Base-by-base conservation (phyloP, 2,888 invertebrate species). In the Ypsolopha scabrella region DNA sequence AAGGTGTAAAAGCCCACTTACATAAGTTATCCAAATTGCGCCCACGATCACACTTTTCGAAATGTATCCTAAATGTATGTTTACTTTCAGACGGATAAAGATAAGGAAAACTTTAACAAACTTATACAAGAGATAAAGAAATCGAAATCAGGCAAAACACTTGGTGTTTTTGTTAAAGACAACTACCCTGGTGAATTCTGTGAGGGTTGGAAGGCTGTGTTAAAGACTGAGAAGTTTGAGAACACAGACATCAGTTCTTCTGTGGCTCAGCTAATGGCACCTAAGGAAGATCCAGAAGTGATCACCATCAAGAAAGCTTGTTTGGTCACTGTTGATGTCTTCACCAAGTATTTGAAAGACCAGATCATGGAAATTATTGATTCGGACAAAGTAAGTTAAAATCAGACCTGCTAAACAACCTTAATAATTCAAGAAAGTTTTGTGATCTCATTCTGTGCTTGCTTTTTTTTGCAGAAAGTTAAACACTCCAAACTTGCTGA, bases 281-380 rank as follows among this genome's bases (percentile, higher is more conserved):
- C 95, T 0, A 99, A 99, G 80, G 99, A 99, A 76, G 98, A 98
- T 59, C 78, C 91, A 0, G 99, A 99, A 81, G 85, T 99, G 52
- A 90, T 92, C 49, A 93, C 94, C 7, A 92, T 98, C 51, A 96
- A 95, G 69, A 97, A 97, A 81, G 98, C 99, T 0, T 95, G 95
- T 62, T 86, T 94, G 70, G 96, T 97, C 9, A 95, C 98, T 8
- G 94, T 95, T 52, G 98, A 98, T 81, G 93, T 99, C 10, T 99
- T 98, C 75, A 95, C 93, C 48, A 99, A 99, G 76, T 98, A 96
- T 80, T 89, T 99, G 43, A 96, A 97, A 75, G 97, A 98, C 78
- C 97, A 99, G 80, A 95, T 99, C 58, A 97, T 99, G 94, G 98
- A 98, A 75, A 96, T 99, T 60, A 97, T 99, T 69, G 99, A 99